Conservation (phyloP, 2,888 invertebrate species). For the Trichacis sp. region DNA sequence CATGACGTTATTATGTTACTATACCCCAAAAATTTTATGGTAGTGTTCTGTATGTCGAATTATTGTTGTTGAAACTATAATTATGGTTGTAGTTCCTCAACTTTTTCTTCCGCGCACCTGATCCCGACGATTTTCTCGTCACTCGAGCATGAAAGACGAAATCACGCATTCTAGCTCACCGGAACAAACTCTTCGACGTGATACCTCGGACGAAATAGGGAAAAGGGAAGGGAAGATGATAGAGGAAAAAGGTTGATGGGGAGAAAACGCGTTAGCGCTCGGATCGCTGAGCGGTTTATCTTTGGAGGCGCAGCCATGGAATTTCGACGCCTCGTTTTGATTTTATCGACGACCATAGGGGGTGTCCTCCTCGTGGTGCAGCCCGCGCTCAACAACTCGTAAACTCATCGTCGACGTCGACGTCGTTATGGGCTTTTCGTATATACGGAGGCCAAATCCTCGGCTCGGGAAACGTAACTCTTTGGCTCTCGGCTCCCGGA, state of each 20-base stretch:
- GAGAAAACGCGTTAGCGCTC: conserved; percentile 44
- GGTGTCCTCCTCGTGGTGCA: conserved; percentile 40
- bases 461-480: conserved; percentile 10
- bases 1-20: no score
- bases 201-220: conserved; percentile 16
- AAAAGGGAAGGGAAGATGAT: conserved; percentile 6
- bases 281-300: conserved; percentile 47
- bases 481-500: conserved; percentile 23
- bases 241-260: conserved; percentile 20
- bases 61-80: no score
- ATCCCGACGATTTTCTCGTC: conserved; percentile 45
- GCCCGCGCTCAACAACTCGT: conserved; percentile 58
- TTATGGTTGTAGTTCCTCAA: no score
- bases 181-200: conserved; percentile 29
- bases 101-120: no score
- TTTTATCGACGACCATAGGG: conserved; percentile 54
- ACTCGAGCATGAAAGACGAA: conserved; percentile 37
- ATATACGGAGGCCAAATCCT: conserved; percentile 8
- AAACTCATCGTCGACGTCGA: conserved; percentile 52
- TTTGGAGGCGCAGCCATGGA: conserved; percentile 39
- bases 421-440: conserved; percentile 22
- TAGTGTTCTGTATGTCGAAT: no score
- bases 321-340: conserved; percentile 56
- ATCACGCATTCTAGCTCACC: conserved; percentile 36
- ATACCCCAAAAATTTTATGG: no score